Base-by-base conservation (phyloP, 2,113 vertebrate species). In the Holacanthus passer region DNA sequence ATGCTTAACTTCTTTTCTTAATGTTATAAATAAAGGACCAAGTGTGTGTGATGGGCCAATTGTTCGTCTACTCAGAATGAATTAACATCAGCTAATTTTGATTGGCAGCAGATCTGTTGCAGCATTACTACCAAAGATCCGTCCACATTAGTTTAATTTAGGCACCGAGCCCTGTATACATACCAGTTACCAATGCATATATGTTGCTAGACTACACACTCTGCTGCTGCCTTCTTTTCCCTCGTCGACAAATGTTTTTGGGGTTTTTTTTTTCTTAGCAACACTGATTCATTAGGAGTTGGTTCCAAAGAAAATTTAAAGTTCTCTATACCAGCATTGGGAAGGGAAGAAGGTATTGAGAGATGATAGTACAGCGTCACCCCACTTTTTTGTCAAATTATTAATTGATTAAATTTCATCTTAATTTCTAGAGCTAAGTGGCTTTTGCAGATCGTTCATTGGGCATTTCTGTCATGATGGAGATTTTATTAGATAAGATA, bases 331-430 rank as follows among this genome's bases (percentile, higher is more conserved):
- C 66, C 31, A 32, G 41, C 31, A 19, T 32, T 41, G 50, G 67
- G 29, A 50, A 56, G 59, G 50, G 59, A 76, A 37, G 52, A 64
- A 10, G 29, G 17, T 58, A 35, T 76, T 39, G n/a, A 70, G 31
- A 19, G 35, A 32, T 37, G 35, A 60, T 35, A 9, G 27, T 64
- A 70, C 31, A 79, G 64, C 19, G 22, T 24, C 9, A 39, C 11
- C 45, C 50, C 65, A 65, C 56, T 56, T 70, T 74, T 78, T 56
- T 80, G 72, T 81, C 72, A 7, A 59, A 62, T 78, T 58, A 71
- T 71, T 72, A 37, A 41, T 43, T 8, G 29, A 84, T 85, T 85
- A 60, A 85, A 85, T 85, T 59, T 77, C 27, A 60, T 67, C 65
- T 45, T 68, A 47, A 65, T 81, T 76, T 85, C 69, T 85, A 35